These are phyloP conservation scores for Prorops nasuta DNA, from an alignment of 1,140 invertebrate genomes.

Conservation along the genomic window DNA sequence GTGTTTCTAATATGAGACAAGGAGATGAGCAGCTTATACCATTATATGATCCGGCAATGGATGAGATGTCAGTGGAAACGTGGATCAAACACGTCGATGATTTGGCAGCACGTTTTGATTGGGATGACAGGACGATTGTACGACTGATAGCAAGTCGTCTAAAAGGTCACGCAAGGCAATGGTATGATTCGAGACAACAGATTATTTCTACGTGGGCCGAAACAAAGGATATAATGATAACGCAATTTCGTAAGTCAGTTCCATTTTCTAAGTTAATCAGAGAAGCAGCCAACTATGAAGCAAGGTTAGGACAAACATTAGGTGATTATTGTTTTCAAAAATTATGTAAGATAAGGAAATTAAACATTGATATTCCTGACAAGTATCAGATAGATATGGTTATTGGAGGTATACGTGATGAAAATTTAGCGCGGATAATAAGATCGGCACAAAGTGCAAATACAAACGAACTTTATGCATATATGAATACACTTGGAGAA, in stretches of 20 bases:
- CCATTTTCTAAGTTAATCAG: background rate
- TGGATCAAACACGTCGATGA: slow-evolving; percentile 5
- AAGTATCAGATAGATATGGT: background rate
- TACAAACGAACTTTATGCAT: background rate
- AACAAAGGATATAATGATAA: background rate
- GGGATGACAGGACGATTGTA: too few species aligned
- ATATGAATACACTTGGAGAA: background rate
- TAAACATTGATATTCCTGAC: background rate
- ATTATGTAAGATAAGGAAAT: background rate
- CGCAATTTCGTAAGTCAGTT: background rate
- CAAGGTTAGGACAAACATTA: background rate
- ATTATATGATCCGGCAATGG: background rate
- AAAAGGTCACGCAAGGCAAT: background rate
- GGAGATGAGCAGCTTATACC: background rate
- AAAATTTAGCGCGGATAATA: background rate
- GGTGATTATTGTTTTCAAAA: background rate
- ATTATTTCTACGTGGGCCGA: background rate
- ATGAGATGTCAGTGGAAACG: background rate
- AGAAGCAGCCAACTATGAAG: background rate
- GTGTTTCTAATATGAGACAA: background rate
- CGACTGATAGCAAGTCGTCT: background rate
- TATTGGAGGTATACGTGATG: background rate
- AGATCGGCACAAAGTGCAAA: background rate
- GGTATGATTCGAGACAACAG: background rate
- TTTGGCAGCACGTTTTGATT: background rate